A percentile compares a stretch with the other conserved stretches of the same genome.
phyloP scores from a whole-genome alignment of 2,113 vertebrate genomes.

The Paradoxurus hermaphroditus region DNA sequence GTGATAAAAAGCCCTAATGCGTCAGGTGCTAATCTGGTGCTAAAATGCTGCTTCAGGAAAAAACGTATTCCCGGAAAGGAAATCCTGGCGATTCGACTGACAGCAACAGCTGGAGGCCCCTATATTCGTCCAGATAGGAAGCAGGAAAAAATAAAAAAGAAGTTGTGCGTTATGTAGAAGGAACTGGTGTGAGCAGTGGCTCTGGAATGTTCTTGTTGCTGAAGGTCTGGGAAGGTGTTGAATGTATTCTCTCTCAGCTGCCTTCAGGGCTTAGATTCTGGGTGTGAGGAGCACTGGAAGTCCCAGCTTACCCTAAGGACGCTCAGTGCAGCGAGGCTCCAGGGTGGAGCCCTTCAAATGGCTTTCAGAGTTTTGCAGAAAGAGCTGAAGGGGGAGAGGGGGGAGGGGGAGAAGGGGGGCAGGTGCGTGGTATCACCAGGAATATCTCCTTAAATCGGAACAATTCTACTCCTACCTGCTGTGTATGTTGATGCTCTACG shows the following conservation, averaged over 20 bases:
- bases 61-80: slow-evolving; percentile 59
- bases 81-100: slow-evolving; percentile 52
- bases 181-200: background rate
- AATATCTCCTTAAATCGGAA: background rate
- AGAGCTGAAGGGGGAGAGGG: background rate
- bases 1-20: slow-evolving; percentile 59
- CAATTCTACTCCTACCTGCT: background rate
- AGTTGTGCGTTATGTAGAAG: background rate
- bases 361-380: background rate
- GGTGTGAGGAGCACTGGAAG: too few species aligned
- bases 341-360: background rate
- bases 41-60: slow-evolving; percentile 73
- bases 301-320: fast-evolving
- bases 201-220: background rate
- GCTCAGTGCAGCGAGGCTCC: background rate
- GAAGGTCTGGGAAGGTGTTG: background rate
- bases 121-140: slow-evolving; percentile 14
- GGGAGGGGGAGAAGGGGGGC: too few species aligned
- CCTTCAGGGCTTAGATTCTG: background rate
- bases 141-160: background rate
- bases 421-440: fast-evolving
- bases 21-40: slow-evolving; percentile 47
- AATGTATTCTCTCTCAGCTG: background rate
- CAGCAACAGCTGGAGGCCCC: slow-evolving; percentile 66
- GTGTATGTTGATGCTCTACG: fast-evolving